Evolutionary conservation across 2,797 vertebrate genomes (phyloP).

Genomic region (Erithacus rubecula): DNA sequence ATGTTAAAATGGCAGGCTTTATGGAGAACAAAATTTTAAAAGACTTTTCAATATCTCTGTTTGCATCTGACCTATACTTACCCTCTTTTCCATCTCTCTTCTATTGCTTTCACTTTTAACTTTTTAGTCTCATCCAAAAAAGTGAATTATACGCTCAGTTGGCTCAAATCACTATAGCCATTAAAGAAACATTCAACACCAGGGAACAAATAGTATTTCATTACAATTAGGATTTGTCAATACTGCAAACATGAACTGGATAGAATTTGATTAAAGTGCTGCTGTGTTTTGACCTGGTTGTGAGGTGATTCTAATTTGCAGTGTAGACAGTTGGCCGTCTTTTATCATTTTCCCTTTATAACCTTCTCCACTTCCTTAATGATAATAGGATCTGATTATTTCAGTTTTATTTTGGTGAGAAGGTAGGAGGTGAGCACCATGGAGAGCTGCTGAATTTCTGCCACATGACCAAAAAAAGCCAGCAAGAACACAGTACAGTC

Average conservation of each 20-base stretch:
- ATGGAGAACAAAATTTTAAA: not conserved
- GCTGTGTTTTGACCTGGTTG: slow-evolving; percentile 4
- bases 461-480: not conserved
- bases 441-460: not conserved
- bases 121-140: not conserved
- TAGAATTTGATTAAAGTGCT: slow-evolving; percentile 6
- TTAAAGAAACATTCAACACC: slow-evolving; percentile 1
- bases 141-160: slow-evolving; percentile 10
- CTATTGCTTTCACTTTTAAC: not conserved
- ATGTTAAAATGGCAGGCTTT: not conserved
- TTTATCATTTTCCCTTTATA: not conserved
- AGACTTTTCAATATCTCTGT: not conserved
- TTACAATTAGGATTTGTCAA: slow-evolving; percentile 41
- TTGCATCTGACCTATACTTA: not conserved
- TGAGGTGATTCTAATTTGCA: slow-evolving; percentile 26
- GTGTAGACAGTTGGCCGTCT: not conserved
- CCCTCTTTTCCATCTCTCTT: not conserved
- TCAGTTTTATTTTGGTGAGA: not conserved
- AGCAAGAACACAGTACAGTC: not conserved
- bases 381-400: not conserved
- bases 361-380: not conserved
- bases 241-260: not conserved
- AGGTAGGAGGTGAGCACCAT: not conserved
- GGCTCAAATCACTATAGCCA: not conserved
- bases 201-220: slow-evolving; percentile 35